A percentile compares a stretch with the other conserved stretches of the same genome.
Evolutionary conservation across 2,113 vertebrate species (phyloP).

Genomic region (Sapayoa aenigma): DNA sequence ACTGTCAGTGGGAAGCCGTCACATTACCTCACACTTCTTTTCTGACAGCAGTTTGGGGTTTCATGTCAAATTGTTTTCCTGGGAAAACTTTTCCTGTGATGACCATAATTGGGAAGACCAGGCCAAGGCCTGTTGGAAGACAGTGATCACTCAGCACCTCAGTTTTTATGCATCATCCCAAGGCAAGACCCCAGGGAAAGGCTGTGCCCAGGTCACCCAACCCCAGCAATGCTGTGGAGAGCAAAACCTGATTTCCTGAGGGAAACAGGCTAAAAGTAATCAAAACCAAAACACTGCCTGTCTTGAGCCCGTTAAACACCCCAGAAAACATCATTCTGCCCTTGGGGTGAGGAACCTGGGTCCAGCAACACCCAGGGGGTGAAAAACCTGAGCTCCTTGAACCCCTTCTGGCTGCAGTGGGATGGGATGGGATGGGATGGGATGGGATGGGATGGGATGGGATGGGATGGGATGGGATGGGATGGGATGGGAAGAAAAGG

Average conservation of each 20-base stretch:
- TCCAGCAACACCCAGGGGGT: background rate
- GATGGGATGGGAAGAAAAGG: background rate
- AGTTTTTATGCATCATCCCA: background rate
- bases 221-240: background rate
- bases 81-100: background rate
- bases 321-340: background rate
- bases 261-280: background rate
- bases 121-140: background rate
- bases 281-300: background rate
- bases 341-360: background rate
- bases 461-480: background rate
- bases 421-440: background rate
- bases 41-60: background rate
- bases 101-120: fast-evolving
- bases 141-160: background rate
- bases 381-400: background rate
- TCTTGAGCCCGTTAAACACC: background rate
- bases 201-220: background rate
- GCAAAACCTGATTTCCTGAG: background rate
- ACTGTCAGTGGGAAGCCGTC: background rate
- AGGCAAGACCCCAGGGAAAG: background rate
- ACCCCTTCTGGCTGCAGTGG: background rate
- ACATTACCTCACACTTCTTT: background rate
- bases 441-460: background rate
- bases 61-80: background rate